A percentile compares a stretch with the other conserved stretches of the same genome.
Evolutionary conservation across 2,113 vertebrate genomes (phyloP).

Genomic region (Microtus oregoni): DNA sequence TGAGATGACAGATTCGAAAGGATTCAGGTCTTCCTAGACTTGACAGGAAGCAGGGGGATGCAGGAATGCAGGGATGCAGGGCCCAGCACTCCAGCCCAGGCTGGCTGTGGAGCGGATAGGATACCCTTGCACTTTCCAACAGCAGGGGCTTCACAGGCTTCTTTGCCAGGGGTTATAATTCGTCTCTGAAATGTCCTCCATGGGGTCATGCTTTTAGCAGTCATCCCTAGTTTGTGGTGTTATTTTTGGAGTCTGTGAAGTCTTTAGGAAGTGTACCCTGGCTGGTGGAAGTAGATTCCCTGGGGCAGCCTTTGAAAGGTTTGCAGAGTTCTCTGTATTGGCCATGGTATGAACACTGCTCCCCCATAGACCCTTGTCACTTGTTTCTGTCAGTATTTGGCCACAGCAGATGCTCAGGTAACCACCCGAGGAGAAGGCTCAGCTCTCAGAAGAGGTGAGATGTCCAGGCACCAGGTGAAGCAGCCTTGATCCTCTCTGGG

Average conservation of each 20-base stretch:
- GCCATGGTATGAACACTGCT: neutral
- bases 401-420: neutral
- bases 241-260: neutral
- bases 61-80: neutral
- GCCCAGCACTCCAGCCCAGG: neutral
- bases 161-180: neutral
- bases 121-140: neutral
- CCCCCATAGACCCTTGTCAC: neutral
- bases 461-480: neutral
- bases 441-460: too few relatives aligned
- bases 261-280: neutral
- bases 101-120: neutral
- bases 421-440: neutral
- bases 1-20: neutral
- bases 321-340: neutral
- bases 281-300: too few relatives aligned
- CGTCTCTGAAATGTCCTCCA: neutral
- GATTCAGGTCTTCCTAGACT: neutral
- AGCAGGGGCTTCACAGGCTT: neutral
- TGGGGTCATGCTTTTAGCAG: neutral
- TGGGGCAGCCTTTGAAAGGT: neutral
- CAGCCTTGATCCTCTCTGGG: neutral
- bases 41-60: neutral
- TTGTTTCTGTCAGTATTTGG: neutral
- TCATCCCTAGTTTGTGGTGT: neutral